These are phyloP conservation scores for Drosophila ananassae DNA, from an alignment of 1,140 invertebrate species.

Conservation along the genomic window DNA sequence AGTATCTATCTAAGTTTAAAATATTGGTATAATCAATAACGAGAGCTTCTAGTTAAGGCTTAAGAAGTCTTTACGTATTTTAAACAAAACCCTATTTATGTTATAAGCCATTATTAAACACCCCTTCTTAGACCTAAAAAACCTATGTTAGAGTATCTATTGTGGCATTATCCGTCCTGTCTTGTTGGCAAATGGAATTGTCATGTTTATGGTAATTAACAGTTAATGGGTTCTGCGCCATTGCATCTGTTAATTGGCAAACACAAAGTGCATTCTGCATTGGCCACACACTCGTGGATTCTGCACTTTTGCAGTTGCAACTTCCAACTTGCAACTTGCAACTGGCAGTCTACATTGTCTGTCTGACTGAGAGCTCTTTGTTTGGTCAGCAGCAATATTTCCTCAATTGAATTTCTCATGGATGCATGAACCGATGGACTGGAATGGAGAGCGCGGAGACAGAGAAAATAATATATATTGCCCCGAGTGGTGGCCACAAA, in stretches of 20 bases:
- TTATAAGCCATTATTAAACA: too few relatives aligned
- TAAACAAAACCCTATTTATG: too few relatives aligned
- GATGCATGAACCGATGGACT: conserved; percentile 26
- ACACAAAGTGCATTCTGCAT: conserved; percentile 49
- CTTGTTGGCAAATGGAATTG: conserved; percentile 63
- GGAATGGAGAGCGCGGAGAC: conserved; percentile 3
- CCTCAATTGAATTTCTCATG: conserved; percentile 70
- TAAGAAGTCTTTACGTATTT: too few relatives aligned
- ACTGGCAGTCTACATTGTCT: conserved; percentile 1
- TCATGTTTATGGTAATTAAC: conserved; percentile 82
- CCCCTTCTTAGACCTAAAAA: not conserved
- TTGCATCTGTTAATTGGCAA: conserved; percentile 78
- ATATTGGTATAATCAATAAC: too few relatives aligned
- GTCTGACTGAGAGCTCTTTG: conserved; percentile 28
- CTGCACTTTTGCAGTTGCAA: not conserved
- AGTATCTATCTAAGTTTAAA: too few relatives aligned
- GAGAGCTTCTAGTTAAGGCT: too few relatives aligned
- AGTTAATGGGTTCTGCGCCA: conserved; percentile 79
- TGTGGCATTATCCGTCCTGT: not conserved
- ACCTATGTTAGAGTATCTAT: conserved; percentile 5
- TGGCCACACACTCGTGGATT: conserved; percentile 16
- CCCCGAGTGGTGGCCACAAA: conserved; percentile 50
- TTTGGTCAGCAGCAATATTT: conserved; percentile 61
- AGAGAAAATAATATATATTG: conserved; percentile 42
- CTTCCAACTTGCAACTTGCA: not conserved